Conservation (phyloP, 2,888 invertebrate genomes). For the Eretmocerus hayati region DNA sequence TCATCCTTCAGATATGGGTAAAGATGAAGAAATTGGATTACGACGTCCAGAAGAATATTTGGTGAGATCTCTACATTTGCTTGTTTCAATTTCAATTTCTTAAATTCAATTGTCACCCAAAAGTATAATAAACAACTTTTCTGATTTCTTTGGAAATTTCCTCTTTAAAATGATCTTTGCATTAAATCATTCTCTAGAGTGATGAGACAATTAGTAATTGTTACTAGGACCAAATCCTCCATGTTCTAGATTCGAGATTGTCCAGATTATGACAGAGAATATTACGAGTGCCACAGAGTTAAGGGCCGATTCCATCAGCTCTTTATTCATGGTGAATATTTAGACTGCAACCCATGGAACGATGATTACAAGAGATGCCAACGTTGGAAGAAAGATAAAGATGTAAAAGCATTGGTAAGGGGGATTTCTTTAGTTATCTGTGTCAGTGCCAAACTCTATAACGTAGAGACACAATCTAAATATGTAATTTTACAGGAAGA, state of each 20-base stretch:
- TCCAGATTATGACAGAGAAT: conserved; percentile 73
- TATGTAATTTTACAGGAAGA: conserved; percentile 49
- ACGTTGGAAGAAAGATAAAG: conserved; percentile 57
- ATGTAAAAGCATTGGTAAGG: conserved; percentile 61
- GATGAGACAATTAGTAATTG: neutral
- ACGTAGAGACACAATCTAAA: neutral
- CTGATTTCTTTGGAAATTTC: too few species aligned
- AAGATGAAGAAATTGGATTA: too few species aligned
- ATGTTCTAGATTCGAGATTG: conserved; percentile 66
- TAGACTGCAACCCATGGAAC: conserved; percentile 76
- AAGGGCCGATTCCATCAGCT: conserved; percentile 78
- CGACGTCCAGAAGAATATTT: too few species aligned
- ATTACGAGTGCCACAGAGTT: conserved; percentile 69
- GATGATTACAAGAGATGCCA: conserved; percentile 69
- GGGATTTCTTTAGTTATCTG: neutral
- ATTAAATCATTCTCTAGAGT: too few species aligned
- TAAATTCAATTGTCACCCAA: too few species aligned
- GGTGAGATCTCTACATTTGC: too few species aligned
- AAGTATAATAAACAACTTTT: too few species aligned
- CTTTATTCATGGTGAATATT: conserved; percentile 66
- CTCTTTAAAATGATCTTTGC: too few species aligned
- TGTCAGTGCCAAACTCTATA: too few species aligned
- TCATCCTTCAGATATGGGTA: too few species aligned
- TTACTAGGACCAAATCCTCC: neutral
- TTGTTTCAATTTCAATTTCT: too few species aligned